Conservation (phyloP, 2,113 vertebrate species). For the Micronycteris hirsuta region DNA sequence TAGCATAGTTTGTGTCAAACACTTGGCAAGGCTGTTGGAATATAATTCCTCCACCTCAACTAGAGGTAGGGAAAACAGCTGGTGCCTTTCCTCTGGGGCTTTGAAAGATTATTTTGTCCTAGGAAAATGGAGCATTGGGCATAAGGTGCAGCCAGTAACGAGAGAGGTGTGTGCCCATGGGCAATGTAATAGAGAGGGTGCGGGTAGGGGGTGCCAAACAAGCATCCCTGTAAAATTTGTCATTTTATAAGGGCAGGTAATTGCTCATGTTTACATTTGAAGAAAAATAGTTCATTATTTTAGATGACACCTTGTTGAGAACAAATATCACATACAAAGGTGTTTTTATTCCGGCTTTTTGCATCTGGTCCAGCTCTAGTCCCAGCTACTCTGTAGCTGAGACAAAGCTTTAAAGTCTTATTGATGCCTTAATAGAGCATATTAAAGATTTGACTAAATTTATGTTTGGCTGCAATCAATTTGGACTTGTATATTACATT, state of each 20-base stretch:
- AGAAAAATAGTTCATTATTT: slow-evolving; percentile 41
- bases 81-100: background rate
- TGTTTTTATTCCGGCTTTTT: background rate
- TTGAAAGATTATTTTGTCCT: slow-evolving; percentile 38
- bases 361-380: background rate
- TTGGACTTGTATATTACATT: background rate
- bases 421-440: background rate
- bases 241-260: slow-evolving; percentile 58
- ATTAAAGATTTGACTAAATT: slow-evolving; percentile 57
- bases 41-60: background rate
- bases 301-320: background rate
- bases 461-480: slow-evolving; percentile 41
- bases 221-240: background rate
- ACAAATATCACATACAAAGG: background rate
- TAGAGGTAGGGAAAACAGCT: background rate
- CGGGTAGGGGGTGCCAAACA: background rate
- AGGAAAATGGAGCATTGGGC: background rate
- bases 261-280: slow-evolving; percentile 44
- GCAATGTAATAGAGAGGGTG: fast-evolving
- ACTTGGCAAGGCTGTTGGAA: background rate
- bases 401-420: slow-evolving; percentile 47
- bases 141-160: background rate
- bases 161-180: background rate
- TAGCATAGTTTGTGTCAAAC: background rate
- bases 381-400: background rate